These are phyloP conservation scores for Agriopis leucophaearia DNA, from an alignment of 2,888 invertebrate species.

Conservation along the genomic window DNA sequence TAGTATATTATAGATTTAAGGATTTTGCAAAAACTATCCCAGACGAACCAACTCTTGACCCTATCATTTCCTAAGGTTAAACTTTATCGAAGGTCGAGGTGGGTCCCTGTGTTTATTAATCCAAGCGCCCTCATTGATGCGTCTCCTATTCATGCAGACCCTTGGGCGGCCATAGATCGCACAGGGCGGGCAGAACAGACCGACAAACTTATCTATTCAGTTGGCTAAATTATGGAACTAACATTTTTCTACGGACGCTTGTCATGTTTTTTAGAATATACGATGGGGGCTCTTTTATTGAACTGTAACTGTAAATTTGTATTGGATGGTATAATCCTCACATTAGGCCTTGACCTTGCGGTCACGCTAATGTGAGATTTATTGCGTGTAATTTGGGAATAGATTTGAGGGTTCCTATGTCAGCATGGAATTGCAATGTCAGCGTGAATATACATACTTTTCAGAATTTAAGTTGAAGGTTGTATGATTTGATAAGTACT, in stretches of 20 bases:
- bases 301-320: too few relatives aligned
- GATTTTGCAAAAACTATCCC: too few relatives aligned
- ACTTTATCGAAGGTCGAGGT: neutral
- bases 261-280: too few relatives aligned
- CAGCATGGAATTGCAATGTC: neutral
- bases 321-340: neutral
- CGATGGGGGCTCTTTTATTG: too few relatives aligned
- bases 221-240: too few relatives aligned
- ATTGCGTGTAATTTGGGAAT: constrained; percentile 19
- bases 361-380: constrained; percentile 24
- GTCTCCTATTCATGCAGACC: constrained; percentile 12
- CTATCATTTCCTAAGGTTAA: too few relatives aligned
- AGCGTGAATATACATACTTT: constrained; percentile 4
- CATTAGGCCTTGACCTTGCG: constrained; percentile 24
- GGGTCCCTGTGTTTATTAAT: neutral
- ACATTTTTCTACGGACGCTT: too few relatives aligned
- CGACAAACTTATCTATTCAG: too few relatives aligned
- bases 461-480: neutral
- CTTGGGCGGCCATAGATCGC: neutral
- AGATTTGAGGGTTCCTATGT: constrained; percentile 15
- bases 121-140: constrained; percentile 12
- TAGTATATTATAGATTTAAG: too few relatives aligned
- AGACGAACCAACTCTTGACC: too few relatives aligned
- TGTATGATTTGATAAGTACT: neutral
- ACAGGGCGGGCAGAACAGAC: neutral